Base-by-base conservation (phyloP, 2,888 invertebrate genomes). In the Sphaerophoria taeniata region DNA sequence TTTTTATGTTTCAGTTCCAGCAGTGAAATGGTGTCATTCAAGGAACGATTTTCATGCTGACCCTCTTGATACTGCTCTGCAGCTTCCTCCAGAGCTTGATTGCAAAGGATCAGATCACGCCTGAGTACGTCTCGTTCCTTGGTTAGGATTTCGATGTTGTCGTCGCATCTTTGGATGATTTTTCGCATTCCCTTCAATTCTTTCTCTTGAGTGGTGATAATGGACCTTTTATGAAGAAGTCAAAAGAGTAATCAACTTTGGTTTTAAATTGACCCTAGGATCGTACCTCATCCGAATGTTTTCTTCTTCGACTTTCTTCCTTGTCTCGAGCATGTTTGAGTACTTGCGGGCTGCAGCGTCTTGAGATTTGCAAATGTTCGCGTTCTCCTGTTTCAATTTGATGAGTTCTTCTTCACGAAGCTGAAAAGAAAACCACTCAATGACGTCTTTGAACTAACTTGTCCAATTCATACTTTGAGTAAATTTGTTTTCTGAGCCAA, bases 401-500 rank as follows among this genome's bases (percentile, higher is more conserved):
- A 90, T 88, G 5, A 90, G 88, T 87, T 92, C 92, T 73, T 92
- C 92, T 71, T 92, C 92, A 33, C 92, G 90, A 11, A 89, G 69
- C 89, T 91, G 14, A 9, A n/a, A 3, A 43, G 2, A 5, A 9
- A 43, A 9, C 4, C 9, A 9, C 43, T 9, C 9, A 11, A 43
- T 43, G 43, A 43, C 9, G 6, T 43, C 43, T 6, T 9, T 9
- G 43, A 11, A 7, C 7, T 43, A 9, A 43, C 24, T 24, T 24
- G 24, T 24, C 24, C 24, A 36, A 14, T 14, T 4, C 16, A 67
- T 55, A 91, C 89, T 88, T 92, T 92, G 0, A 92, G 87, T 39
- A 92, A 80, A 84, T 91, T 91, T 0, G 88, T 87, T 61, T 89
- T 90, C 71, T 92, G 91, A 1, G 88, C 88, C 0, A 92, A 83